A percentile compares a stretch with the other conserved stretches of the same genome.
These are phyloP conservation scores for Oceanites oceanicus DNA, from an alignment of 2,113 vertebrate species.

Conservation along the genomic window DNA sequence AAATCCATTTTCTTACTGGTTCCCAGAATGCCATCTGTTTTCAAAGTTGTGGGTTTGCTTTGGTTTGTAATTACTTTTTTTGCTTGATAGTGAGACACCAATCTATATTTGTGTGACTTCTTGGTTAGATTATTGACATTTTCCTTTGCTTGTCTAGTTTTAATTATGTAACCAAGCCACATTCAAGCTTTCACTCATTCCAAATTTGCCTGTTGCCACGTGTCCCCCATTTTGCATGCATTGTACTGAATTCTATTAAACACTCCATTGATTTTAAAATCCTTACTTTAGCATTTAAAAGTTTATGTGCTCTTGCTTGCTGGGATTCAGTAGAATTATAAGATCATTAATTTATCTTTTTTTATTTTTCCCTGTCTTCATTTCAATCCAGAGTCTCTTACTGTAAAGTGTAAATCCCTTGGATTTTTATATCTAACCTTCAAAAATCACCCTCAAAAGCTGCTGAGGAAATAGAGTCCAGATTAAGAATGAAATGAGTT, in stretches of 20 bases:
- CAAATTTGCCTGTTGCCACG: conserved; percentile 2
- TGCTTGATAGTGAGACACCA: background rate
- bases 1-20: background rate
- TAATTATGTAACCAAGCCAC: conserved; percentile 41
- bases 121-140: background rate
- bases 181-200: conserved; percentile 30
- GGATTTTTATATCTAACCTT: background rate
- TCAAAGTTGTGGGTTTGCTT: background rate
- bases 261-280: conserved; percentile 69
- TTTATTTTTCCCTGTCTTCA: background rate
- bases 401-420: background rate
- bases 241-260: conserved; percentile 60
- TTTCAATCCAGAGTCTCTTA: background rate
- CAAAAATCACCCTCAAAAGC: background rate
- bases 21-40: background rate
- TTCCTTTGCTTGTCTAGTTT: background rate
- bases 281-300: conserved; percentile 54
- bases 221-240: background rate
- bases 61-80: background rate
- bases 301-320: conserved; percentile 32
- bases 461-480: background rate
- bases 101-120: background rate
- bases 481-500: background rate
- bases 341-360: background rate
- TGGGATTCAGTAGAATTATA: conserved; percentile 30